Evolutionary conservation across 2,888 invertebrate genomes (phyloP), one percentile per base, ranked within the genome.

Genomic region (Hoplodrina blanda): DNA sequence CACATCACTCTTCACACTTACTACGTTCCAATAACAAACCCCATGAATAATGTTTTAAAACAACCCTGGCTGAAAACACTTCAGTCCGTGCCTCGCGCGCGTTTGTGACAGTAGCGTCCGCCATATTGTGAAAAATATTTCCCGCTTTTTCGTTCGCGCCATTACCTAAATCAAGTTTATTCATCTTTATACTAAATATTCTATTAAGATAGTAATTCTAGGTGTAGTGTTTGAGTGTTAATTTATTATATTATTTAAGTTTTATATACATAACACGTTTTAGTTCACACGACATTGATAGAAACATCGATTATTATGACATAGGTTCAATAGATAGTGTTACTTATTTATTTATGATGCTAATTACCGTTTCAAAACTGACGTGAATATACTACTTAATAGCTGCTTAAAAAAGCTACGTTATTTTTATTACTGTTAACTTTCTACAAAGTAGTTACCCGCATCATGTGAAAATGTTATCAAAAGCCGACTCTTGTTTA

Each of bases 31-130:
- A 52, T 76, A 77, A 76, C 63, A 70, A 60, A 72, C 71, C 83
- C 72, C 68, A 76, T 79, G 66, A 85, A 81, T 79, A n/a, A 82
- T 82, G 76, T 81, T 82, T 71, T 75, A 53, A 78, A 83, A 82
- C 87, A 78, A 82, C 89, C 87, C 85, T 76, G 64, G 75, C 80
- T 89, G 88, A 89, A 90, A 83, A 74, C 82, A 87, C 73, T 91
- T 92, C 91, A 95, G 95, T 95, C 84, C 72, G 84, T 86, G 88
- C 88, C 87, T 75, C 87, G 92, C 91, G 88, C 89, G 88, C 90
- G 89, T 68, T 73, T 74, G 73, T 80, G 85, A 80, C 86, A 89
- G 89, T 81, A 89, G 93, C 82, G 90, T 90, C 78, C 90, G 90
- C 91, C 86, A 78, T 84, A 67, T 90, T 88, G 84, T 81, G 60